phyloP scores from a whole-genome alignment of 2,113 vertebrate species.

The Oryctolagus cuniculus region DNA sequence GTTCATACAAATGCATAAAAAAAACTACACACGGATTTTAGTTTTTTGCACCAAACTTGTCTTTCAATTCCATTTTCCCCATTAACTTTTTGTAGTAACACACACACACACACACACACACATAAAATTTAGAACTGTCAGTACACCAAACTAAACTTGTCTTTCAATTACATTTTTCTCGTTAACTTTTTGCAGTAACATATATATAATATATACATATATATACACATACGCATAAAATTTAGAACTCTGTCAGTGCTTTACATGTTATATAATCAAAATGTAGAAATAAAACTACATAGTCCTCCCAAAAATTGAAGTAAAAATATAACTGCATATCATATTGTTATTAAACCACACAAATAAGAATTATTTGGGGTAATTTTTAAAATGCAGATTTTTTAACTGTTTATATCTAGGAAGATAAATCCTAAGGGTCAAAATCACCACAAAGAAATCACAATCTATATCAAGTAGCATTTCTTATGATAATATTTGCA shows the following conservation, averaged over 20 bases:
- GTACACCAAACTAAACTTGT: neutral
- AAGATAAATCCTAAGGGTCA: neutral
- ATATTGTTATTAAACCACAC: neutral
- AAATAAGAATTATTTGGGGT: constrained; percentile 5
- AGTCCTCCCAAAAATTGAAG: neutral
- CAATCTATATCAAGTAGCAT: neutral
- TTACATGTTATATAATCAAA: neutral
- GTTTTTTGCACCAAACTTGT: too few relatives aligned
- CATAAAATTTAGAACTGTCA: neutral
- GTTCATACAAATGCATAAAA: too few relatives aligned
- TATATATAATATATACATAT: neutral
- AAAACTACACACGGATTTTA: too few relatives aligned
- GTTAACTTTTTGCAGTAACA: too few relatives aligned
- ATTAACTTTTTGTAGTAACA: too few relatives aligned
- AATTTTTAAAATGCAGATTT: neutral
- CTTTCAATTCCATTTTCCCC: too few relatives aligned
- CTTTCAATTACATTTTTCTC: too few relatives aligned
- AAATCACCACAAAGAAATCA: constrained; percentile 10
- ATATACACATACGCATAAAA: neutral
- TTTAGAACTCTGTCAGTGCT: neutral
- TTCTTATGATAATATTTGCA: neutral
- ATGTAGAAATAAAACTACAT: neutral
- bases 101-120: neutral
- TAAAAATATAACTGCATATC: neutral
- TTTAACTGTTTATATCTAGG: neutral